A percentile compares a stretch with the other conserved stretches of the same genome.
Evolutionary conservation across 2,797 vertebrate species (phyloP).

Genomic region (Chaetodon trifasciatus): DNA sequence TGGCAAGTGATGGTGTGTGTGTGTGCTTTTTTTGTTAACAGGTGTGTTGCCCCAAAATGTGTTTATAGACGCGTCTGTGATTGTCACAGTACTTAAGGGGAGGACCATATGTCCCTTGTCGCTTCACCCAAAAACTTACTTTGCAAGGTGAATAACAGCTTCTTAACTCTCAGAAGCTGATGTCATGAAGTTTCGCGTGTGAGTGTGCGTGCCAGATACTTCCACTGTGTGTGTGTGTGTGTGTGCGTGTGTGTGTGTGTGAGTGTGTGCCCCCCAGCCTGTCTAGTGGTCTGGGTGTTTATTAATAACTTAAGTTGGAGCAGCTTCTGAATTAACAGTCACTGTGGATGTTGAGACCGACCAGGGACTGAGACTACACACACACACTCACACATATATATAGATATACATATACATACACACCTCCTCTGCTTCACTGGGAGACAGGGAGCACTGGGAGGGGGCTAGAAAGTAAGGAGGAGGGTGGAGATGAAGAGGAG

Average conservation of each 20-base stretch:
- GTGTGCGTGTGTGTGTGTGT: conserved; percentile 8
- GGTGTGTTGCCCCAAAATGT: conserved; percentile 73
- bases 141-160: conserved; percentile 62
- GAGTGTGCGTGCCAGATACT: conserved; percentile 45
- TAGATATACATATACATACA: background rate
- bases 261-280: conserved; percentile 13
- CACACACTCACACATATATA: background rate
- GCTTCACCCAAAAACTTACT: conserved; percentile 59
- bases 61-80: conserved; percentile 60
- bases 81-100: conserved; percentile 65
- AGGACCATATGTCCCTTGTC: conserved; percentile 71
- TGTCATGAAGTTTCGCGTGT: conserved; percentile 22
- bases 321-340: conserved; percentile 76
- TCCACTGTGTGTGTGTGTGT: conserved; percentile 31
- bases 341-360: conserved; percentile 50
- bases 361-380: conserved; percentile 29
- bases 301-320: conserved; percentile 80
- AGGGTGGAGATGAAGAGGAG: conserved; percentile 61
- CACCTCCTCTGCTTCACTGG: conserved; percentile 54
- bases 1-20: conserved; percentile 53
- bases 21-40: conserved; percentile 47
- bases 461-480: conserved; percentile 56
- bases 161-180: conserved; percentile 48
- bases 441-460: conserved; percentile 50
- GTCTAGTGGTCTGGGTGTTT: conserved; percentile 60